Evolutionary conservation across 2,113 vertebrate species (phyloP).

Genomic region (Callocephalon fimbriatum): DNA sequence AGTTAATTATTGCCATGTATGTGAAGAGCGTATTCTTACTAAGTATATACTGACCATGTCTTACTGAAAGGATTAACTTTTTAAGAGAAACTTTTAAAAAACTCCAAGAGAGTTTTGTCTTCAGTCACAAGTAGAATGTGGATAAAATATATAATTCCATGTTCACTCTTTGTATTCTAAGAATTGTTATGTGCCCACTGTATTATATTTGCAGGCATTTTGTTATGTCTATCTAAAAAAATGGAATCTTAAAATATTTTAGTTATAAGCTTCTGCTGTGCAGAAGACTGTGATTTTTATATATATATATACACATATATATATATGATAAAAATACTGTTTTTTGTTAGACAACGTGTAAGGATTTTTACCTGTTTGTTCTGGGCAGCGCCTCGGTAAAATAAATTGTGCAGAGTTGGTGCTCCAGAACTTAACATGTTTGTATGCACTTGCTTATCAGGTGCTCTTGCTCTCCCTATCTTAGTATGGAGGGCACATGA

Average conservation of each 20-base stretch:
- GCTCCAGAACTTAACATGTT: conserved; percentile 69
- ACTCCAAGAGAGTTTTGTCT: conserved; percentile 37
- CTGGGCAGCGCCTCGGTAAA: conserved; percentile 70
- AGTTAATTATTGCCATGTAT: background rate
- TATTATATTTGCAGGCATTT: conserved; percentile 76
- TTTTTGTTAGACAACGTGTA: conserved; percentile 76
- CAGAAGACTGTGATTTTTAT: conserved; percentile 76
- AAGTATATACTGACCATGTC: conserved; percentile 5
- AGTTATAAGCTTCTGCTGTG: conserved; percentile 81
- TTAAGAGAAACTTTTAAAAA: conserved; percentile 18
- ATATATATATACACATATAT: conserved; percentile 34
- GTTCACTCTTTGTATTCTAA: conserved; percentile 65
- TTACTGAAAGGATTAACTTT: conserved; percentile 37
- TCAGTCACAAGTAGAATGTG: conserved; percentile 24
- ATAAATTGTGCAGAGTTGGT: conserved; percentile 38
- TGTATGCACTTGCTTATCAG: conserved; percentile 71
- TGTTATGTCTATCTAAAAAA: conserved; percentile 76
- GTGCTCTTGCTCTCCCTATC: background rate
- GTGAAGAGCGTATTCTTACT: background rate
- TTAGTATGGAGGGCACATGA: conserved; percentile 1
- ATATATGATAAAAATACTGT: conserved; percentile 62
- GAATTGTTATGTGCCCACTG: conserved; percentile 49
- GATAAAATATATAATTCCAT: conserved; percentile 30
- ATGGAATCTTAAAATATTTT: conserved; percentile 71
- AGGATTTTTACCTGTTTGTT: conserved; percentile 76